Base-by-base conservation (phyloP, 2,113 vertebrate genomes). In the Zosterops japonicus region DNA sequence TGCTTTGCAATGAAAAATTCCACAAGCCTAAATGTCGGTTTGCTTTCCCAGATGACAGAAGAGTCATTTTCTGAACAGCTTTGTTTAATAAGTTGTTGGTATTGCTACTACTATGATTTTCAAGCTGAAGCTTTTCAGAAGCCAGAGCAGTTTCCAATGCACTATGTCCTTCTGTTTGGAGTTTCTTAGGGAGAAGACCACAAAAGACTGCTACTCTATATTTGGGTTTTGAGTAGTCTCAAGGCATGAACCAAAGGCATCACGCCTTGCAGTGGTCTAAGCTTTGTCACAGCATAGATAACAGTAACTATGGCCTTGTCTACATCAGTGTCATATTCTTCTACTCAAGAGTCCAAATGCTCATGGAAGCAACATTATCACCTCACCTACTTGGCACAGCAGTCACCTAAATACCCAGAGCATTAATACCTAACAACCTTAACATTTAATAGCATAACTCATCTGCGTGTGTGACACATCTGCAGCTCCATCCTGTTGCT, bases 71-170 rank as follows among this genome's bases (percentile, higher is more conserved):
- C 71, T 79, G 63, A 93, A 83, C 75, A 91, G 86, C 61, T 95
- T 92, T 95, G 65, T 95, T 94, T 96, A 84, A 78, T 76, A 91
- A 75, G 9, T 89, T 94, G 87, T 78, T 91, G 68, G 25, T 91
- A 86, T 87, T 85, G 68, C 50, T 67, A 67, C 16, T 47, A 31
- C 18, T 46, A 23, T 68, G 44, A 83, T 81, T 86, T 81, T 57
- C 86, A 87, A 87, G 44, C 31, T 8, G 27, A 86, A 92, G 67
- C 8, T 94, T 76, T 86, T 39, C 87, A 79, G 59, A 72, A 91
- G 65, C 25, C 65, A 61, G 36, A 70, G n/a, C 9, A 49, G 31
- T 68, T 82, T 81, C 35, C 53, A 83, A 11, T 12, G 9, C 35
- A 15, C 31, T 67, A 6, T 0, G 2, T 41, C 39, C 41, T 78